Conservation (phyloP, 2,113 vertebrate species). For the Mungos mungo region DNA sequence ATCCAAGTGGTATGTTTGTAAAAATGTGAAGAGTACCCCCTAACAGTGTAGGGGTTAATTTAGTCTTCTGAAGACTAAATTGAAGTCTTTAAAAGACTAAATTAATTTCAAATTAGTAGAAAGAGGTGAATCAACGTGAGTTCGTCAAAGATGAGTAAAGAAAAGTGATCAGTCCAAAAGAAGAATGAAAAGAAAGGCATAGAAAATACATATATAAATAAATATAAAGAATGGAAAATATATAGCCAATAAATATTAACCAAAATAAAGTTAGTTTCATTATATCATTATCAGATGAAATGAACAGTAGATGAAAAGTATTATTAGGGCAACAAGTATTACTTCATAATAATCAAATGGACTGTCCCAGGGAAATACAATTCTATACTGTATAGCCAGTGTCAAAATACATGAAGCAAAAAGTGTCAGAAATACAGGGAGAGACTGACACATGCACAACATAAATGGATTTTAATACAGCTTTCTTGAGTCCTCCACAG, state of each 20-base stretch:
- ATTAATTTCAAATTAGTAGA: not conserved
- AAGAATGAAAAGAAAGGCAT: not conserved
- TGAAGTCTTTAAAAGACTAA: not conserved
- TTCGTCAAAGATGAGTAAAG: too few species aligned
- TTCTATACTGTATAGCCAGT: not conserved
- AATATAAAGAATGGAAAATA: not conserved
- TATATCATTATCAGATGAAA: not conserved
- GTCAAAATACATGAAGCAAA: not conserved
- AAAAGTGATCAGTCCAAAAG: not conserved
- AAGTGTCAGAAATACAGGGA: not conserved
- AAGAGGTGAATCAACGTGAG: too few species aligned
- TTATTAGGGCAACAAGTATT: not conserved
- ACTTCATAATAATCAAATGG: not conserved
- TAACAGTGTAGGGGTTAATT: not conserved
- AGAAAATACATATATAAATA: not conserved
- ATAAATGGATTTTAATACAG: conserved; percentile 6
- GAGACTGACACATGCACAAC: not conserved
- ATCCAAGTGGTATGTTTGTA: not conserved
- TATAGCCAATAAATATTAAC: not conserved
- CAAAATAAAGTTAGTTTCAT: not conserved
- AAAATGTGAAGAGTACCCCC: not conserved
- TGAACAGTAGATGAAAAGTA: not conserved
- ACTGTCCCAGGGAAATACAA: not conserved
- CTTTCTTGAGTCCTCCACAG: not conserved
- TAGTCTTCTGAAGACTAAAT: too few species aligned